phyloP scores from a whole-genome alignment of 2,888 invertebrate genomes.

The Aspidiotus rigidus region DNA sequence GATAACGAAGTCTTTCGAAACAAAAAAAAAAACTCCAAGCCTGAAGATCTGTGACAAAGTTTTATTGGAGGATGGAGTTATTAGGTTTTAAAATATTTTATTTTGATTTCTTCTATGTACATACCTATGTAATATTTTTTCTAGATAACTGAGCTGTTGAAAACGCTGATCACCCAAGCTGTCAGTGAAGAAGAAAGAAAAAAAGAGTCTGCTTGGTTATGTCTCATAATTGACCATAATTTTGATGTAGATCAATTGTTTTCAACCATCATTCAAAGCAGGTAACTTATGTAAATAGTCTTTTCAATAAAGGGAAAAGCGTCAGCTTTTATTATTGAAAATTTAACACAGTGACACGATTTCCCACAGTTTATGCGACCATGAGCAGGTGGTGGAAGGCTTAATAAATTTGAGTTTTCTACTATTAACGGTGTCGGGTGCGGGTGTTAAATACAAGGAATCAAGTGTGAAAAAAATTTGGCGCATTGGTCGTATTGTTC shows the following conservation, averaged over 20 bases:
- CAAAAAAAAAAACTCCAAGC: too few relatives aligned
- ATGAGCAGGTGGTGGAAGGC: conserved; percentile 48
- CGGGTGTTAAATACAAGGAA: conserved; percentile 41
- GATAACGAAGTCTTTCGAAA: too few relatives aligned
- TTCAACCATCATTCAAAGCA: conserved; percentile 25
- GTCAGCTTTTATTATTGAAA: background rate
- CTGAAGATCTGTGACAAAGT: too few relatives aligned
- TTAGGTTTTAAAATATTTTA: background rate
- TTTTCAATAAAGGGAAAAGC: too few relatives aligned
- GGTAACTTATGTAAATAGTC: conserved; percentile 2
- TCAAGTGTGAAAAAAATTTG: conserved; percentile 44
- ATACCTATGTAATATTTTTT: conserved; percentile 7
- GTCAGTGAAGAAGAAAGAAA: conserved; percentile 46
- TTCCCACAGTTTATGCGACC: conserved; percentile 44
- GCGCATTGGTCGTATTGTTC: conserved; percentile 49
- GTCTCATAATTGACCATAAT: conserved; percentile 43
- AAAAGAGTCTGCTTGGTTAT: conserved; percentile 51
- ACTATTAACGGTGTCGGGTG: conserved; percentile 38
- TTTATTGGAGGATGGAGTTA: too few relatives aligned
- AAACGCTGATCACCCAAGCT: conserved; percentile 41
- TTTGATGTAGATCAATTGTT: conserved; percentile 25
- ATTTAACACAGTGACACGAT: conserved; percentile 24
- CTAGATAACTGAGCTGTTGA: conserved; percentile 41
- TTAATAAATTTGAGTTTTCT: conserved; percentile 48
- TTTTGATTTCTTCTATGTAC: background rate